Conservation (phyloP, 2,888 invertebrate genomes). For the Galeopsomyia nigrocyanea region DNA sequence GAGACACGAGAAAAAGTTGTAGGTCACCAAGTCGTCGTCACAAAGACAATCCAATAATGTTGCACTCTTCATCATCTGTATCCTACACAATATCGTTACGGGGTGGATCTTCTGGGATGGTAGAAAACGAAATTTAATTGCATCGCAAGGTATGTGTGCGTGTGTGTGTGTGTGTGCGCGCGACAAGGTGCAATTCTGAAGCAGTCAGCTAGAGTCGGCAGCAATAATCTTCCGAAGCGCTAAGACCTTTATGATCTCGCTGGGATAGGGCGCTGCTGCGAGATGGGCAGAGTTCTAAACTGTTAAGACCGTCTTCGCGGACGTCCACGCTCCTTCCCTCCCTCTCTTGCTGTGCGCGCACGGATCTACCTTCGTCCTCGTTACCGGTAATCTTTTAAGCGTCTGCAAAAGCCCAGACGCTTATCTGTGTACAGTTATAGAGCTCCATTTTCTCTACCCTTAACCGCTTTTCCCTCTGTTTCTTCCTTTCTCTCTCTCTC, state of each 20-base stretch:
- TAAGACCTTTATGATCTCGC: slow-evolving; percentile 49
- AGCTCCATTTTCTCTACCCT: slow-evolving; percentile 23
- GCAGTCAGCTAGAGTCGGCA: slow-evolving; percentile 5
- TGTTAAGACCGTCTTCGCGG: slow-evolving; percentile 53
- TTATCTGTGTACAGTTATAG: slow-evolving; percentile 33
- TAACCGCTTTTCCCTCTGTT: slow-evolving; percentile 1
- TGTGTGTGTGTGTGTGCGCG: background rate
- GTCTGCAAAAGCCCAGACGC: slow-evolving; percentile 41
- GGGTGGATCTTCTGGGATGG: too few relatives aligned
- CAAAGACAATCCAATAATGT: too few relatives aligned
- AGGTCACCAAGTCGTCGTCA: too few relatives aligned
- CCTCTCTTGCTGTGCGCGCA: slow-evolving; percentile 8
- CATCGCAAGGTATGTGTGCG: background rate
- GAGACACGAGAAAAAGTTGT: too few relatives aligned
- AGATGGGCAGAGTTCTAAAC: slow-evolving; percentile 53
- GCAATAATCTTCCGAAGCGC: slow-evolving; percentile 52
- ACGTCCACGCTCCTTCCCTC: slow-evolving; percentile 5
- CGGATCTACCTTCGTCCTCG: slow-evolving; percentile 54
- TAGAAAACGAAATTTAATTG: too few relatives aligned
- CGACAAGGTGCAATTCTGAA: background rate
- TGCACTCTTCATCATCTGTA: too few relatives aligned
- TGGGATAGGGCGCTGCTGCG: slow-evolving; percentile 14
- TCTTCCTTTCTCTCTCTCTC: slow-evolving; percentile 16
- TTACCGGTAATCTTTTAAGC: slow-evolving; percentile 57
- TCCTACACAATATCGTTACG: too few relatives aligned